Evolutionary conservation across 2,888 invertebrate species (phyloP).

Genomic region (Coecobrya sp.): DNA sequence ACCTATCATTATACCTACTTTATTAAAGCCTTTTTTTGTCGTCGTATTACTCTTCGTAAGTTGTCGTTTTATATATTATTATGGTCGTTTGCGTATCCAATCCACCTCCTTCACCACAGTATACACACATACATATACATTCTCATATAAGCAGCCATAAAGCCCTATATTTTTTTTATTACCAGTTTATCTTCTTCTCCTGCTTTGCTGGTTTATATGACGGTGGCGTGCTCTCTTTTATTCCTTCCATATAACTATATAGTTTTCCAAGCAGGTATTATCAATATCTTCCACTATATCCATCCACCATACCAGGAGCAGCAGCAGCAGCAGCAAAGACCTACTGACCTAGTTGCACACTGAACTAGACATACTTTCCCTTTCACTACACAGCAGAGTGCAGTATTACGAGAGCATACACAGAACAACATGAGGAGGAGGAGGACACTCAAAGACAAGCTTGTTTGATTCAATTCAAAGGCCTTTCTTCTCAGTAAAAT

Average conservation of each 20-base stretch:
- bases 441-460: neutral
- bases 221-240: neutral
- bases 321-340: constrained; percentile 78
- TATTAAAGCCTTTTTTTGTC: neutral
- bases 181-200: constrained; percentile 23
- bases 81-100: neutral
- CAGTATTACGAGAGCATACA: neutral
- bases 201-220: neutral
- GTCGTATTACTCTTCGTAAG: neutral
- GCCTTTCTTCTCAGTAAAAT: neutral
- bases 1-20: no score
- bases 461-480: neutral
- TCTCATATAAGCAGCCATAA: neutral
- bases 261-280: neutral
- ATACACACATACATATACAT: neutral
- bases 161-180: constrained; percentile 21
- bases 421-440: neutral
- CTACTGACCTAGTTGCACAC: constrained; percentile 87
- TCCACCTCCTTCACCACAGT: no score
- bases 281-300: neutral
- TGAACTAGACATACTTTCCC: constrained; percentile 87
- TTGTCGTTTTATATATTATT: neutral
- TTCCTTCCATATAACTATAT: neutral
- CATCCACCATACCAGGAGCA: constrained; percentile 1
- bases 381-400: constrained; percentile 79